These are phyloP conservation scores for Polydesmus complanatus DNA, from an alignment of 2,888 invertebrate genomes.

Conservation along the genomic window DNA sequence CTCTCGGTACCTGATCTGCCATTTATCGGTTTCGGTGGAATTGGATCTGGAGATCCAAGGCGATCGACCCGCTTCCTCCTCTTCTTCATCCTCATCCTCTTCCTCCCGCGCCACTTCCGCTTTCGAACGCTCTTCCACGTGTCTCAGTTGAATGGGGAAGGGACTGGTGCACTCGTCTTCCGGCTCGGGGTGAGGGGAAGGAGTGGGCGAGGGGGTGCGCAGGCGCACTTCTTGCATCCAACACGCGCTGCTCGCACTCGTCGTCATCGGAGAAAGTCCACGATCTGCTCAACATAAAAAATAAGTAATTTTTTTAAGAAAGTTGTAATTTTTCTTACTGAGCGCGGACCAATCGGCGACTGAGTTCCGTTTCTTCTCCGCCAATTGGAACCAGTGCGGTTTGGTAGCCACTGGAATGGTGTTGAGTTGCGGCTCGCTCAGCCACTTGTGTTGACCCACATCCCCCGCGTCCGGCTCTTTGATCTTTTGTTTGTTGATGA, in stretches of 20 bases:
- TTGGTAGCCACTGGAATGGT: neutral
- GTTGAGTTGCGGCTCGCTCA: neutral
- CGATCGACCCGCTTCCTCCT: neutral
- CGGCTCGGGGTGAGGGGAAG: neutral
- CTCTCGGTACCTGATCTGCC: neutral
- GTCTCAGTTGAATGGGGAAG: neutral
- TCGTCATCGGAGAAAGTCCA: neutral
- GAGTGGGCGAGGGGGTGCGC: neutral
- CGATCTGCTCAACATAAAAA: neutral
- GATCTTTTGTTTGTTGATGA: neutral
- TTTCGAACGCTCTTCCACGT: neutral
- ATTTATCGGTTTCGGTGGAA: neutral
- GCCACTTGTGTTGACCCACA: neutral
- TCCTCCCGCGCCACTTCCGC: neutral
- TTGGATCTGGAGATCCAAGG: neutral
- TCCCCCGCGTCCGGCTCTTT: neutral
- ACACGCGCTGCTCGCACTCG: neutral
- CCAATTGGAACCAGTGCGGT: neutral
- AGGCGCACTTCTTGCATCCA: neutral
- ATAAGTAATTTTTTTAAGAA: neutral
- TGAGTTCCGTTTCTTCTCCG: neutral
- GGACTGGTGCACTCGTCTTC: neutral
- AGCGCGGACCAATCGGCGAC: neutral
- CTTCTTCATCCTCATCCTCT: neutral
- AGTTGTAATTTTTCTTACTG: neutral